Base-by-base conservation (phyloP, 2,888 invertebrate genomes). In the Leptopilina myrica region DNA sequence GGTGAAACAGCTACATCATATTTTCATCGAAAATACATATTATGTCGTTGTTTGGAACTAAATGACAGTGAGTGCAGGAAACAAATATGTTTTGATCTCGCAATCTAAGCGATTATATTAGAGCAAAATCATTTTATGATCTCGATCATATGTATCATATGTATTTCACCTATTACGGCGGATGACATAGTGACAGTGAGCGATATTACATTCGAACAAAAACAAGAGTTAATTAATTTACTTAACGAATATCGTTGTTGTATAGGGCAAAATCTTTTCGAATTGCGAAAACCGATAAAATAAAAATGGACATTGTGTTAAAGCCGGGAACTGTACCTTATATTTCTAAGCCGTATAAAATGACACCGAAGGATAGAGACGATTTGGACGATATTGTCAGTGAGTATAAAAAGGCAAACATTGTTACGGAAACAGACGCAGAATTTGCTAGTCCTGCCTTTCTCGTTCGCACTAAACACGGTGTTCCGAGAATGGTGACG, bases 401-500 rank as follows among this genome's bases (percentile, higher is more conserved):
- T 0, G 79, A 81, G 4, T 79, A 80, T 2, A 76, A 80, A 64
- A 14, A 11, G 2, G 79, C 11, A 8, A 81, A 78, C 2, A 77
- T 82, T 9, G 53, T 81, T 20, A 56, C 64, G 0, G 84, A 84
- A 65, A 84, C 82, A 5, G 14, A 20, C 0, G 81, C 82, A 0
- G 65, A 76, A 5, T 85, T 82, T 66, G 81, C 80, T 8, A 85
- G 83, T 73, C 86, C 85, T 1, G 78, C 83, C 1, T 79, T 86
- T 12, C 33, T 87, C 6, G 86, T 87, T 0, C 56, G 79, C 8
- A 88, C 87, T 79, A 77, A 80, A 75, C 80, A 82, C 11, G 84
- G 84, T 14, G 81, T 85, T 56, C 46, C 80, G 12, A 65, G 86
- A 20, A 76, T 87, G 65, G 83, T 84, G 40, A 66, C 88, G 2